Conservation (phyloP, 2,797 vertebrate species). For the Gambelia wislizenii region DNA sequence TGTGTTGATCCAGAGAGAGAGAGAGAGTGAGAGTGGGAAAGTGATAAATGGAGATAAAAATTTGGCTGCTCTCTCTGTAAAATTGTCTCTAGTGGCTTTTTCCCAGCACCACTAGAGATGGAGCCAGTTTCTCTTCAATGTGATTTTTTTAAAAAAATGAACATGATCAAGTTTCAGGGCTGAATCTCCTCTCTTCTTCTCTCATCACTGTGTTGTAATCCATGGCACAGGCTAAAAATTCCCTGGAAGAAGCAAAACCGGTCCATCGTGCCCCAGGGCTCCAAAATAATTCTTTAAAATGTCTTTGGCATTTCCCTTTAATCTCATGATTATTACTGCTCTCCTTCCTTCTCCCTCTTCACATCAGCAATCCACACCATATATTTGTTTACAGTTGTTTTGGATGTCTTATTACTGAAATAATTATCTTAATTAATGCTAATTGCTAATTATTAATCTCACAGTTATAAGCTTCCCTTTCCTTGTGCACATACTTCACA, state of each 20-base stretch:
- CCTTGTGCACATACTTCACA: slow-evolving; percentile 71
- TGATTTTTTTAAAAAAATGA: slow-evolving; percentile 20
- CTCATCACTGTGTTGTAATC: slow-evolving; percentile 40
- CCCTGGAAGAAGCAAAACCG: slow-evolving; percentile 41
- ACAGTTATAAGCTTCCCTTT: slow-evolving; percentile 75
- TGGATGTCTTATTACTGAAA: slow-evolving; percentile 81
- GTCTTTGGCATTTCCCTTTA: slow-evolving; percentile 64
- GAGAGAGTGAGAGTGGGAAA: too few species aligned
- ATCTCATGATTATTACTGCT: slow-evolving; percentile 34
- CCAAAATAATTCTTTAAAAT: slow-evolving; percentile 56
- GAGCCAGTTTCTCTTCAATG: slow-evolving; percentile 14
- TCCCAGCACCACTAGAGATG: not conserved
- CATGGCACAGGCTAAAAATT: slow-evolving; percentile 37
- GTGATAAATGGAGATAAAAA: not conserved
- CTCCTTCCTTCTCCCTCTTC: slow-evolving; percentile 29
- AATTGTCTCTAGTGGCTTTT: slow-evolving; percentile 29
- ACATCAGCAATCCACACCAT: slow-evolving; percentile 53
- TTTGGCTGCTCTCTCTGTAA: slow-evolving; percentile 17
- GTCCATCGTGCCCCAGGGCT: slow-evolving; percentile 26
- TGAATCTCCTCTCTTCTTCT: not conserved
- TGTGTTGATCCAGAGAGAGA: slow-evolving; percentile 51
- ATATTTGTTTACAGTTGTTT: slow-evolving; percentile 75
- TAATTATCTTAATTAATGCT: slow-evolving; percentile 80
- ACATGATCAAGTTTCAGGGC: slow-evolving; percentile 7
- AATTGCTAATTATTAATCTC: slow-evolving; percentile 77